These are phyloP conservation scores for Thaumetopoea pityocampa DNA, from an alignment of 1,140 invertebrate genomes.

Conservation along the genomic window DNA sequence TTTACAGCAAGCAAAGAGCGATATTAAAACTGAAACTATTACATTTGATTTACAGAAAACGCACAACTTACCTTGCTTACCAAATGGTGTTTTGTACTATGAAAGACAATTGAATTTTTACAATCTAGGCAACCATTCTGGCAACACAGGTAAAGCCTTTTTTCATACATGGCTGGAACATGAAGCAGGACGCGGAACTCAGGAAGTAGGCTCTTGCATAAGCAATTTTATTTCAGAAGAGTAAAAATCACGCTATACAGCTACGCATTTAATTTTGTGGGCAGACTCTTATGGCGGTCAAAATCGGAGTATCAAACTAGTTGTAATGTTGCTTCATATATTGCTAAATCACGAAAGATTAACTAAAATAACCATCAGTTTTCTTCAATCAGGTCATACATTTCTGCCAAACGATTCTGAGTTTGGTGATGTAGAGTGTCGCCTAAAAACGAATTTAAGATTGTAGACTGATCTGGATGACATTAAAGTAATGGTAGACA, in stretches of 20 bases:
- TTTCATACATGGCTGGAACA: constrained; percentile 46
- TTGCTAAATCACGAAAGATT: constrained; percentile 24
- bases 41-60: constrained; percentile 50
- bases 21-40: constrained; percentile 11
- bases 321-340: constrained; percentile 32
- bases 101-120: constrained; percentile 28
- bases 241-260: constrained; percentile 19
- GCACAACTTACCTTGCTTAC: constrained; percentile 37
- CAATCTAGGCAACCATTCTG: constrained; percentile 32
- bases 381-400: constrained; percentile 38
- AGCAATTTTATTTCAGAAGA: constrained; percentile 34
- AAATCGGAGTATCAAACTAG: constrained; percentile 49
- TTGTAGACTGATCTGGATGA: constrained; percentile 23
- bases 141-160: constrained; percentile 22
- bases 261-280: constrained; percentile 38
- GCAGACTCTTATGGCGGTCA: constrained; percentile 47
- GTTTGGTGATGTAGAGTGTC: constrained; percentile 26
- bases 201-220: constrained; percentile 46
- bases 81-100: constrained; percentile 25
- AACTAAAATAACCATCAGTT: constrained; percentile 31
- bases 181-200: constrained; percentile 35
- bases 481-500: constrained; percentile 32
- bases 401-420: constrained; percentile 52
- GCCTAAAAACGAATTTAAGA: constrained; percentile 26
- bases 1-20: constrained; percentile 7